Conservation (phyloP, 2,113 vertebrate species). For the Corapipo altera region DNA sequence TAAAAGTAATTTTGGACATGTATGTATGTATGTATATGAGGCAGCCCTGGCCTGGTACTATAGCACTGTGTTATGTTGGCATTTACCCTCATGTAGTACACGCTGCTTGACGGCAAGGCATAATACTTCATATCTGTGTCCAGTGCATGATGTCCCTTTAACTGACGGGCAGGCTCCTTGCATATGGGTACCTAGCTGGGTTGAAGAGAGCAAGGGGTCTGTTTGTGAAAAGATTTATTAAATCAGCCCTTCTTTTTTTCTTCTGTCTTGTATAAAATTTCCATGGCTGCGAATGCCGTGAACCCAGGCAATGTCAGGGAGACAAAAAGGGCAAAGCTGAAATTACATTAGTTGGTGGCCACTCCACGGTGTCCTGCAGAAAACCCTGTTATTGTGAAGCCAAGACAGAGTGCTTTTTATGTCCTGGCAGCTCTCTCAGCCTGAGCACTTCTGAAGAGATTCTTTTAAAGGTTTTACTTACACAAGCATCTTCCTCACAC, state of each 20-base stretch:
- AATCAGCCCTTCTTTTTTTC: neutral
- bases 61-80: accelerated
- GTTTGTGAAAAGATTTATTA: neutral
- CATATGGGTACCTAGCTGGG: neutral
- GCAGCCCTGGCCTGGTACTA: neutral
- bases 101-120: accelerated
- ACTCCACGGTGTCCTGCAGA: neutral
- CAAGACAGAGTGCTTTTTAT: neutral
- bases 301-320: neutral
- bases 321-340: neutral
- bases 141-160: neutral
- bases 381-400: neutral
- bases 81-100: neutral
- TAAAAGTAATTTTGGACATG: neutral
- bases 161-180: neutral
- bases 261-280: neutral
- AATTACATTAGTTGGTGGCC: neutral
- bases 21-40: accelerated
- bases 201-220: neutral
- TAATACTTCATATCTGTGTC: neutral
- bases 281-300: neutral
- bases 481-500: neutral
- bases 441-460: neutral
- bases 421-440: neutral
- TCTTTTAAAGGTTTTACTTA: constrained; percentile 13